These are phyloP conservation scores for Stichopus horrens DNA, from an alignment of 53 echinoderm and acorn worm genomes.

Conservation along the genomic window DNA sequence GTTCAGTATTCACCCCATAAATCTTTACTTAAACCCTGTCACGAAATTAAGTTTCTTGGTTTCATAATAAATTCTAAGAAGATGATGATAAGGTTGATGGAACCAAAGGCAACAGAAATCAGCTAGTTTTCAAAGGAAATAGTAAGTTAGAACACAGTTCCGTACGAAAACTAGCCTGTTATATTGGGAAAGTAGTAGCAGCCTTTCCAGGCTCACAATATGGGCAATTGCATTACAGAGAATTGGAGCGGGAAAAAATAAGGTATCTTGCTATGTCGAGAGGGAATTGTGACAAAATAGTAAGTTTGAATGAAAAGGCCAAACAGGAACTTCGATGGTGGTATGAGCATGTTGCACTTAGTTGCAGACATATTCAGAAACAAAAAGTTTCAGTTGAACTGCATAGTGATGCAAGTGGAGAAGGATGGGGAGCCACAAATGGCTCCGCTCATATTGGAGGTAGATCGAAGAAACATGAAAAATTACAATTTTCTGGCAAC, in stretches of 20 bases:
- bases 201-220: constrained; percentile 34
- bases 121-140: constrained; percentile 1
- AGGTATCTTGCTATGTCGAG: not conserved
- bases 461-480: not conserved
- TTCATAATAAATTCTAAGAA: no score
- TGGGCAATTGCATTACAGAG: constrained; percentile 29
- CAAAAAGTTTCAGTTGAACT: no score
- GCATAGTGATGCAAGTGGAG: no score
- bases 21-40: no score
- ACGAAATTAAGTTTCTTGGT: no score
- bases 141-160: constrained; percentile 5
- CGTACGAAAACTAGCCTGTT: constrained; percentile 24
- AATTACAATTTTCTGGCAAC: not conserved
- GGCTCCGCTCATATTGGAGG: not conserved
- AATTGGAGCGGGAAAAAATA: constrained; percentile 42
- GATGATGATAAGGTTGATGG: constrained; percentile 34
- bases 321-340: no score
- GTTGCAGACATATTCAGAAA: no score
- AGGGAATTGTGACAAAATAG: constrained; percentile 28
- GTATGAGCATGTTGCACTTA: no score
- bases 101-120: constrained; percentile 27
- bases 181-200: constrained; percentile 44
- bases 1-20: constrained; percentile 57
- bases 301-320: constrained; percentile 3
- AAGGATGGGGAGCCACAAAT: no score